These are phyloP conservation scores for Cyclura pinguis DNA, from an alignment of 2,797 vertebrate genomes.

Conservation along the genomic window DNA sequence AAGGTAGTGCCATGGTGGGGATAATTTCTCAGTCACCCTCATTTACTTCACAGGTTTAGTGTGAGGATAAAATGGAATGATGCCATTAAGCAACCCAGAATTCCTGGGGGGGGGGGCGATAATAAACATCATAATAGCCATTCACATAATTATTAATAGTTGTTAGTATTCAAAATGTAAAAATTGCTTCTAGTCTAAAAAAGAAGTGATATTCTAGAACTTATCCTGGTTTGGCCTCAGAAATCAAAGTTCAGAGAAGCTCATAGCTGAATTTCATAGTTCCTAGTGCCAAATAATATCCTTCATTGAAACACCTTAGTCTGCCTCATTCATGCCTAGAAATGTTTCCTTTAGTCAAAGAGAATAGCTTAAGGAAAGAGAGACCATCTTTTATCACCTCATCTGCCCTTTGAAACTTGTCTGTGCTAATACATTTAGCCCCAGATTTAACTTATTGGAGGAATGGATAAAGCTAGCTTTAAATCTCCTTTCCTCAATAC, in stretches of 20 bases:
- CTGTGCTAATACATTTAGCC: conserved; percentile 11
- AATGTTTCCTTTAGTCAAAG: not conserved
- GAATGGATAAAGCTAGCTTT: conserved; percentile 24
- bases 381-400: not conserved
- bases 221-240: not conserved
- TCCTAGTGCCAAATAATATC: not conserved
- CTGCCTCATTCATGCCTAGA: not conserved
- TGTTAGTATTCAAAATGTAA: not conserved
- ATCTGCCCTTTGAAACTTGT: conserved; percentile 11
- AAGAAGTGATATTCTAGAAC: not conserved
- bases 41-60: not conserved
- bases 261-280: not conserved
- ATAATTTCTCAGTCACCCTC: not conserved
- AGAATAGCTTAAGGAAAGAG: not conserved
- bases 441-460: conserved; percentile 23
- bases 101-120: not conserved
- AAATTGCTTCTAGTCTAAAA: not conserved
- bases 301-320: not conserved
- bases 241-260: not conserved
- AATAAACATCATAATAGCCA: not conserved
- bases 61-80: not conserved
- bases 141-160: not conserved
- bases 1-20: too few relatives aligned
- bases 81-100: not conserved
- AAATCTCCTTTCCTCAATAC: not conserved